phyloP scores from a whole-genome alignment of 92 coral and sea anemone species.

The Palythoa grandiflora region DNA sequence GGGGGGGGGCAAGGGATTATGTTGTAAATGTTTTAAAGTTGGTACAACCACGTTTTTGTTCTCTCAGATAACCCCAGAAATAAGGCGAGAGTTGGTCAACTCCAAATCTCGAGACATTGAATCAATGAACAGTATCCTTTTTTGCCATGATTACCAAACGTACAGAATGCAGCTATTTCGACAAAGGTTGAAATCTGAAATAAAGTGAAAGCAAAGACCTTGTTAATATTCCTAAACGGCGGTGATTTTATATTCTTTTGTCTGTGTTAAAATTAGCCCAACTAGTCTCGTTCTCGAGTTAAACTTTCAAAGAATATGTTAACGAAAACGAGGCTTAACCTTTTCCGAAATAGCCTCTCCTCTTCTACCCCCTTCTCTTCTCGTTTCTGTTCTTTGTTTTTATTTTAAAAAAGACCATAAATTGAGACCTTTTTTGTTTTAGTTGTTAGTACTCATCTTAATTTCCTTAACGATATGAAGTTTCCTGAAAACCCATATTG shows the following conservation, averaged over 20 bases:
- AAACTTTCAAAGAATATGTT: too few species aligned
- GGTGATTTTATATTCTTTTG: too few species aligned
- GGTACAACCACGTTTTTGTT: background rate
- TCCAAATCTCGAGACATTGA: constrained; percentile 90
- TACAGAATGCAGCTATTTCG: background rate
- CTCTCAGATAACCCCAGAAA: constrained; percentile 87
- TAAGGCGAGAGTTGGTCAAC: constrained; percentile 89
- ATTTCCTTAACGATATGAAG: background rate
- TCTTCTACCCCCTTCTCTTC: background rate
- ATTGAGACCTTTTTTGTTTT: too few species aligned
- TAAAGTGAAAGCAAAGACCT: background rate
- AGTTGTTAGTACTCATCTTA: too few species aligned
- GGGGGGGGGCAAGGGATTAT: background rate
- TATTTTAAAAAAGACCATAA: background rate
- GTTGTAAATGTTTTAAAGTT: background rate
- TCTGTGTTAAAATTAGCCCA: too few species aligned
- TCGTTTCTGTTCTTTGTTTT: background rate
- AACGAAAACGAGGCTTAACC: too few species aligned
- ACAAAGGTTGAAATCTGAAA: too few species aligned
- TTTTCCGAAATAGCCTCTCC: background rate
- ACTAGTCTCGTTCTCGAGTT: too few species aligned
- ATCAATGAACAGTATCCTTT: constrained; percentile 51
- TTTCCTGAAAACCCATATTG: background rate
- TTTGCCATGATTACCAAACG: background rate
- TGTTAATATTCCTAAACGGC: too few species aligned